Evolutionary conservation across 2,888 invertebrate species (phyloP).

Genomic region (Andrena chrysosceles): DNA sequence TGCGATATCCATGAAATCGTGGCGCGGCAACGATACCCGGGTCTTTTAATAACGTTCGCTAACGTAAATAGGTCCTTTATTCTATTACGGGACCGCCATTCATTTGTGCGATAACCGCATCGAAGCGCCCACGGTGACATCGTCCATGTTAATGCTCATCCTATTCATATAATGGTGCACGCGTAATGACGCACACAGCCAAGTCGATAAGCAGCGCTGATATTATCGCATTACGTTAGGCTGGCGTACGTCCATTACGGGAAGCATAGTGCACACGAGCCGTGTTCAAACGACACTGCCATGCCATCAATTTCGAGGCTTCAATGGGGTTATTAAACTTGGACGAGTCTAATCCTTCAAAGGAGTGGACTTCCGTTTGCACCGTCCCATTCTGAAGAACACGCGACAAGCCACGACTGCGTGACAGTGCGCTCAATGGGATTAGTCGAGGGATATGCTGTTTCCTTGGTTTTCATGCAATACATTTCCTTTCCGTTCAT

Average conservation of each 20-base stretch:
- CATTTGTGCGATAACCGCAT: constrained; percentile 35
- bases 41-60: constrained; percentile 30
- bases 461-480: neutral
- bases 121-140: constrained; percentile 19
- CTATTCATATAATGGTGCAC: constrained; percentile 37
- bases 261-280: constrained; percentile 15
- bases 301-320: constrained; percentile 3
- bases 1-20: neutral
- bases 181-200: constrained; percentile 46
- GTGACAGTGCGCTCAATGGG: neutral
- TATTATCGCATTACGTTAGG: constrained; percentile 52
- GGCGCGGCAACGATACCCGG: neutral
- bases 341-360: constrained; percentile 11
- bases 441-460: neutral
- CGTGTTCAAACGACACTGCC: constrained; percentile 5
- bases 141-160: constrained; percentile 44
- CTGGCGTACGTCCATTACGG: constrained; percentile 40
- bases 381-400: neutral
- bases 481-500: neutral
- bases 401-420: neutral
- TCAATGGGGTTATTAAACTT: constrained; percentile 14
- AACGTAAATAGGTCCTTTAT: constrained; percentile 36
- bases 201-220: constrained; percentile 55
- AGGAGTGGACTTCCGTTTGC: constrained; percentile 1
- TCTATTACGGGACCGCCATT: constrained; percentile 29